Evolutionary conservation across 2,888 invertebrate genomes (phyloP).

Genomic region (Polydrusus cervinus): DNA sequence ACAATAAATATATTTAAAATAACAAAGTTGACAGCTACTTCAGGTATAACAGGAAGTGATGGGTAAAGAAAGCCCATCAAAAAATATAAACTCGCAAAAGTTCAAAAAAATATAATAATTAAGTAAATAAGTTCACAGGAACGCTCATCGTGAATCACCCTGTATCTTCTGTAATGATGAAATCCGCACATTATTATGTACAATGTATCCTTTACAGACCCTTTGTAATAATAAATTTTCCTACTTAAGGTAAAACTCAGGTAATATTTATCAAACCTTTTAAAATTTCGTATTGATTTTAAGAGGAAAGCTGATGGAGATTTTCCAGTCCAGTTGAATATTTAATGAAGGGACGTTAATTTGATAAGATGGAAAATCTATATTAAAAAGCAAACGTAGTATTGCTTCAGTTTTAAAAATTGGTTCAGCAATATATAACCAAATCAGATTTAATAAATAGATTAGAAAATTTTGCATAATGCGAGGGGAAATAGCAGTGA

Average conservation of each 20-base stretch:
- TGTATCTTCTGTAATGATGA: no score
- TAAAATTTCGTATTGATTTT: neutral
- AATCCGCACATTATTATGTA: no score
- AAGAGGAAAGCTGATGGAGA: constrained; percentile 4
- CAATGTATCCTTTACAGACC: no score
- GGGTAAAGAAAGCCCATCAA: no score
- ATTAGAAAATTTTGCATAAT: neutral
- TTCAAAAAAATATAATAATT: no score
- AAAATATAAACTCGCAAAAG: no score
- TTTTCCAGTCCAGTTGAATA: constrained; percentile 7
- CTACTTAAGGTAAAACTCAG: neutral
- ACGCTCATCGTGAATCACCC: no score
- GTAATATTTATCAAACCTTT: neutral
- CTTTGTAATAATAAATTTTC: no score
- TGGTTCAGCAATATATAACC: neutral
- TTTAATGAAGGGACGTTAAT: constrained; percentile 1
- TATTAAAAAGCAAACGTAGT: neutral
- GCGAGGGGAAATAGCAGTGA: neutral
- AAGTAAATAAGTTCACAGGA: no score
- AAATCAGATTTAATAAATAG: neutral
- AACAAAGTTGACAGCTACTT: no score
- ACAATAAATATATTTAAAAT: no score
- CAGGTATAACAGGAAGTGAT: no score
- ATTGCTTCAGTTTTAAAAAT: neutral
- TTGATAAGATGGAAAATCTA: constrained; percentile 12